Percentiles rank a stretch among this genome's conserved stretches.
phyloP scores from a whole-genome alignment of 2,797 vertebrate genomes.

The Anas acuta region DNA sequence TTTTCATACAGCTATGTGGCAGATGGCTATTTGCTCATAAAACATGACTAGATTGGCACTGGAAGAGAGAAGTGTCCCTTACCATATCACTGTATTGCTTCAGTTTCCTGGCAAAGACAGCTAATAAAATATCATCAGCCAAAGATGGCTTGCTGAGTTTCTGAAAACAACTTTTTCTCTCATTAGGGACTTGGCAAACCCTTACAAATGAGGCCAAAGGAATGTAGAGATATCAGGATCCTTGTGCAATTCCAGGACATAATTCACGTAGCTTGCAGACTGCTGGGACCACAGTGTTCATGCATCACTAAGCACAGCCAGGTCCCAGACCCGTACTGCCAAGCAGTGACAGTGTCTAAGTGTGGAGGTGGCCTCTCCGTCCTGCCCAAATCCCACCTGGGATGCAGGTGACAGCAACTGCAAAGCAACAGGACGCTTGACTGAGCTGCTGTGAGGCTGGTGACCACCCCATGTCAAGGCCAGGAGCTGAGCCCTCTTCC shows the following conservation, averaged over 20 bases:
- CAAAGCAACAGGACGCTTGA: not conserved
- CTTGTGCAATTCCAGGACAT: not conserved
- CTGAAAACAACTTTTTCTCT: not conserved
- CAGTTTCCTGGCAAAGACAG: not conserved
- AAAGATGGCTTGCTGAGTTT: not conserved
- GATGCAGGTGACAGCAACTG: not conserved
- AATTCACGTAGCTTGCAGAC: not conserved
- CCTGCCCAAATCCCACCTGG: not conserved
- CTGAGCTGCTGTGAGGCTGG: accelerated
- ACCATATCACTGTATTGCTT: not conserved
- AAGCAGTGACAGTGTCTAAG: not conserved
- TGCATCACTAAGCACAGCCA: accelerated
- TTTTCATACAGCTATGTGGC: not conserved
- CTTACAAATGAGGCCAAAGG: not conserved
- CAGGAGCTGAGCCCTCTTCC: not conserved
- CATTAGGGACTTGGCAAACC: not conserved
- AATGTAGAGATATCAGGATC: not conserved
- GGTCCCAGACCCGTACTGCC: not conserved
- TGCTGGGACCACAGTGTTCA: not conserved
- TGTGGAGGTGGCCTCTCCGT: not conserved
- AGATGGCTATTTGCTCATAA: not conserved
- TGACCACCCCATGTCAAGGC: not conserved
- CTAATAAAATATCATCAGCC: not conserved
- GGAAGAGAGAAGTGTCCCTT: not conserved
- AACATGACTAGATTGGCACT: not conserved